Evolutionary conservation across 2,888 invertebrate genomes (phyloP).

Genomic region (Itoplectis maculator): DNA sequence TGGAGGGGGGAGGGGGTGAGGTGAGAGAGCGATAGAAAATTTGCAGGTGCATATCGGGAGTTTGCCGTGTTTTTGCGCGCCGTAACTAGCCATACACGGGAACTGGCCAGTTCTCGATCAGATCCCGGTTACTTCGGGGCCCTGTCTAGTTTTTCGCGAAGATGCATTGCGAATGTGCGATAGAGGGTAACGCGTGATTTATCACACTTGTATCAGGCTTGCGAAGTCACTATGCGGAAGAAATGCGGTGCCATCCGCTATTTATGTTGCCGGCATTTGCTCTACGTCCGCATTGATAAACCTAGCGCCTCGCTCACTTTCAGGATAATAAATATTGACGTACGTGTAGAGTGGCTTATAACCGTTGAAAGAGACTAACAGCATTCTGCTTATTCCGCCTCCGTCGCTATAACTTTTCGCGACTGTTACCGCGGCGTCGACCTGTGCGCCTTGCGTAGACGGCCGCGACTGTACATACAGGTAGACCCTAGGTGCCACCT

Average conservation of each 20-base stretch:
- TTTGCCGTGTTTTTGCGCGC: neutral
- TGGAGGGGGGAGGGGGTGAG: too few relatives aligned
- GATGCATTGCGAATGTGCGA: neutral
- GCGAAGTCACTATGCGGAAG: neutral
- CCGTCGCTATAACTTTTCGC: conserved; percentile 32
- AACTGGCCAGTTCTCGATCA: neutral
- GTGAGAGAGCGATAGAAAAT: neutral
- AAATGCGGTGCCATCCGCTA: neutral
- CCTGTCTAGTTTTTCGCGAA: neutral
- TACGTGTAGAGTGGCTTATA: conserved; percentile 32
- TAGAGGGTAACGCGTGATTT: neutral
- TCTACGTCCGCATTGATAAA: neutral
- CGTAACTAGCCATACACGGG: neutral
- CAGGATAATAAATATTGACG: conserved; percentile 50
- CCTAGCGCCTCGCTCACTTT: conserved; percentile 3
- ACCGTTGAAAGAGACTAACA: conserved; percentile 50
- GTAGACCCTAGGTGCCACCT: neutral
- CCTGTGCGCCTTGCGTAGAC: conserved; percentile 21
- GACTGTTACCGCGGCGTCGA: conserved; percentile 31
- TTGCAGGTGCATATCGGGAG: neutral
- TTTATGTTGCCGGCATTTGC: neutral
- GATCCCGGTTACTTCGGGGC: neutral
- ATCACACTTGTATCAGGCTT: neutral
- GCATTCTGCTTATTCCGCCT: conserved; percentile 24
- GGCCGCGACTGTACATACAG: neutral